Evolutionary conservation across 2,888 invertebrate species (phyloP).

Genomic region (Teinopalpus imperialis): DNA sequence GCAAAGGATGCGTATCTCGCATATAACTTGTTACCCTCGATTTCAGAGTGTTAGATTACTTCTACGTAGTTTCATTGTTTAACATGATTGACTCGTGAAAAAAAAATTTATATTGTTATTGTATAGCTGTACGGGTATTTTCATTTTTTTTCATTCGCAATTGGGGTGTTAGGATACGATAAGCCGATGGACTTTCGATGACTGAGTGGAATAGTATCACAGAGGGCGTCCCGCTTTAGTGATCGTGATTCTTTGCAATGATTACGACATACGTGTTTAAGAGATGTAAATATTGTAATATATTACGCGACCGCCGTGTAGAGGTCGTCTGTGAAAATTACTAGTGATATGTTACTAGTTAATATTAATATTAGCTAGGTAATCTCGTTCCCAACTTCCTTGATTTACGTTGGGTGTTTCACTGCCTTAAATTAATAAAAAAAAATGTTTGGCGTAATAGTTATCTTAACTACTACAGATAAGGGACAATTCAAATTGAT

Average conservation of each 20-base stretch:
- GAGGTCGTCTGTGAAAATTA: slow-evolving; percentile 77
- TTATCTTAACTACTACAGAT: slow-evolving; percentile 72
- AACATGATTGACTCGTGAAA: slow-evolving; percentile 62
- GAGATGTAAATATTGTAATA: slow-evolving; percentile 80
- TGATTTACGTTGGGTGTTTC: slow-evolving; percentile 80
- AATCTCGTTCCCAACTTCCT: slow-evolving; percentile 81
- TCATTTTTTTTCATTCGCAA: slow-evolving; percentile 67
- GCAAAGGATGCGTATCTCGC: slow-evolving; percentile 49
- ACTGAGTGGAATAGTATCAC: slow-evolving; percentile 61
- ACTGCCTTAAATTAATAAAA: slow-evolving; percentile 79
- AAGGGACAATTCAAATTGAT: slow-evolving; percentile 62
- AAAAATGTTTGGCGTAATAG: slow-evolving; percentile 68
- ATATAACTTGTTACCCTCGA: slow-evolving; percentile 60
- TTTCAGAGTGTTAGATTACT: slow-evolving; percentile 71
- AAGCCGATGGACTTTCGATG: slow-evolving; percentile 81
- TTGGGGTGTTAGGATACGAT: slow-evolving; percentile 70
- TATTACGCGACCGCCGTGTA: slow-evolving; percentile 72
- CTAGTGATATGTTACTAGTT: slow-evolving; percentile 78
- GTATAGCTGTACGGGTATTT: slow-evolving; percentile 70
- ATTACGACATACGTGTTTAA: slow-evolving; percentile 65
- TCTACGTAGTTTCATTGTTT: slow-evolving; percentile 73
- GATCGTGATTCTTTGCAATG: slow-evolving; percentile 54
- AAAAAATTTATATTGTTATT: slow-evolving; percentile 76
- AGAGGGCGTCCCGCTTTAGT: slow-evolving; percentile 67
- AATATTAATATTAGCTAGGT: slow-evolving; percentile 78